Base-by-base conservation (phyloP, 2,113 vertebrate species). In the Equus quagga region DNA sequence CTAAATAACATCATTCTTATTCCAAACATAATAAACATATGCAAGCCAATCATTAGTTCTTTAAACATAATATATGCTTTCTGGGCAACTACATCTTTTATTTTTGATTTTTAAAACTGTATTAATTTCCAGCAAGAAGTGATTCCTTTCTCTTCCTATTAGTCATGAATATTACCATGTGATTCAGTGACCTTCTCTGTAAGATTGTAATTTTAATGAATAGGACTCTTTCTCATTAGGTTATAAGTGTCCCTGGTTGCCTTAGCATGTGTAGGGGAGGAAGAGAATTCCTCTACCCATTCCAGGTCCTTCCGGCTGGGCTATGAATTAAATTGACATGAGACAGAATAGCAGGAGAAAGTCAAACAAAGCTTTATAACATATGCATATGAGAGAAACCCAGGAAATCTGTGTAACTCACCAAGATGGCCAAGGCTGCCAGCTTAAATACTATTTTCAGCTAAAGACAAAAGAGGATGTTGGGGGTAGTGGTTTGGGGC, bases 31-130 rank as follows among this genome's bases (percentile, higher is more conserved):
- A 56, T 49, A 81, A 84, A 51, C 62, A 51, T 49, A 51, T 60
- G n/a, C 8, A 97, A 88, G 83, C 18, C 1, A 51, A 49, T 56
- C 19, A 87, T 90, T 96, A 91, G 18, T 91, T 21, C 23, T 87
- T 88, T 94, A 78, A 79, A 80, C 62, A 13, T 79, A 82, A 82
- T 69, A 88, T 24, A 64, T 93, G 33, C 3, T 88, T 67, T 86
- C 44, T 88, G 89, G 93, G 21, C 33, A 62, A 9, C 41, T 83
- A 58, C 5, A 41, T 83, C 11, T 86, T 91, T 76, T 76, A 92
- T 13, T 70, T 94, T 94, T 62, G 2, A 94, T 86, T 92, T 96
- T 79, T 58, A 70, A 89, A 94, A 19, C 36, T 80, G 51, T 17
- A 46, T 89, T 83, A 75, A 69, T 97, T 82, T 94, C 49, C 49